phyloP scores from a whole-genome alignment of 2,888 invertebrate species.

The Muschampia plurimacula region DNA sequence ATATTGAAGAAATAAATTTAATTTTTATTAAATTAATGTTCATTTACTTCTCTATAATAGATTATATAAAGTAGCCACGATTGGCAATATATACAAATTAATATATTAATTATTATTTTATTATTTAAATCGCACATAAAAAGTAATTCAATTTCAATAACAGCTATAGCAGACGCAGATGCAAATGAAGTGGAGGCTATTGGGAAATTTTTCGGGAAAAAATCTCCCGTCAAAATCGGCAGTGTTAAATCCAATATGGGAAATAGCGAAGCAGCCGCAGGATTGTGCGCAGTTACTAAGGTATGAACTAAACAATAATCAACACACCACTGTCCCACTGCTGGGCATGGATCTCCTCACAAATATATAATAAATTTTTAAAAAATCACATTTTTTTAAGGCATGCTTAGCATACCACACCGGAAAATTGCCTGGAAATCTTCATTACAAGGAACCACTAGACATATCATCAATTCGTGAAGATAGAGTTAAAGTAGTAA shows the following conservation, averaged over 20 bases:
- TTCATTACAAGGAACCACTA: conserved; percentile 7
- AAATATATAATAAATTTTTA: not conserved
- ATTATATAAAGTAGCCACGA: too few relatives aligned
- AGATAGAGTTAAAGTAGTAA: conserved; percentile 1
- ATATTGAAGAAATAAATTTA: too few relatives aligned
- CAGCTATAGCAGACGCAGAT: conserved; percentile 7
- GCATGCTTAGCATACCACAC: conserved; percentile 17
- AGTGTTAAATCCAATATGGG: conserved; percentile 25
- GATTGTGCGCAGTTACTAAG: not conserved
- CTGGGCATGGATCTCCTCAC: too few relatives aligned
- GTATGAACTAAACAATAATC: not conserved
- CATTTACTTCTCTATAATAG: too few relatives aligned
- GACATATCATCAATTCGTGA: conserved; percentile 2
- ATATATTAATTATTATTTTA: too few relatives aligned
- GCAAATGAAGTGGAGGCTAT: conserved; percentile 19
- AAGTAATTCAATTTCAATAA: not conserved
- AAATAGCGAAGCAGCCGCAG: conserved; percentile 16
- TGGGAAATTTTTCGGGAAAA: conserved; percentile 1
- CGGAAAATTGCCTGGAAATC: conserved; percentile 10
- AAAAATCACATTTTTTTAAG: not conserved
- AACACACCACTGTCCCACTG: not conserved
- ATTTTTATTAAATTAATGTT: too few relatives aligned
- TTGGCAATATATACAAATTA: too few relatives aligned
- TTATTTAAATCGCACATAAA: too few relatives aligned
- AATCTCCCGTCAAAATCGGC: not conserved